These are phyloP conservation scores for Micoletzkya japonica DNA, from an alignment of 2,888 invertebrate species.

Conservation along the genomic window DNA sequence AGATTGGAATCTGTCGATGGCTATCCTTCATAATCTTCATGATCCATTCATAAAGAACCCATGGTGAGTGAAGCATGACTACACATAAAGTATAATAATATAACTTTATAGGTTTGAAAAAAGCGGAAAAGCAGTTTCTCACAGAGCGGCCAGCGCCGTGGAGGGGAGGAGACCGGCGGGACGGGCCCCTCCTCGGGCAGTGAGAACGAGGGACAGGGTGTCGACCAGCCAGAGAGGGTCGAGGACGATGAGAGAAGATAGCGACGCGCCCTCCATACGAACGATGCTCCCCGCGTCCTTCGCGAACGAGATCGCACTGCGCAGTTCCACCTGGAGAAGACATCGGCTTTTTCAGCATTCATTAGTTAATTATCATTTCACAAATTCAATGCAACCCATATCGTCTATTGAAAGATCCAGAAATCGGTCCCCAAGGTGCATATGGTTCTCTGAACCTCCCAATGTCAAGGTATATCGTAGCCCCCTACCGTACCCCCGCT, in stretches of 20 bases:
- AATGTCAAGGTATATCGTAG: no score
- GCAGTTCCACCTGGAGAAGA: slow-evolving; percentile 74
- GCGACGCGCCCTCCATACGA: slow-evolving; percentile 75
- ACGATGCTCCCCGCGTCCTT: slow-evolving; percentile 74
- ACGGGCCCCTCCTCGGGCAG: slow-evolving; percentile 63
- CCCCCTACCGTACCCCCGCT: not conserved
- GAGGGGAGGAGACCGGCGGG: slow-evolving; percentile 8
- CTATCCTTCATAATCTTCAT: no score
- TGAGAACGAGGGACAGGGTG: slow-evolving; percentile 92
- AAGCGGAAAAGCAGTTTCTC: no score
- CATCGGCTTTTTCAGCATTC: not conserved
- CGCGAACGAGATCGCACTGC: slow-evolving; percentile 92
- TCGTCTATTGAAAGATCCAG: no score
- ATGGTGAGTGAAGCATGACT: not conserved
- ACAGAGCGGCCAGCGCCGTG: not conserved
- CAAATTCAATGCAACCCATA: no score
- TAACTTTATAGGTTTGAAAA: no score
- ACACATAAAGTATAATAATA: not conserved
- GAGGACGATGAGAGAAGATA: slow-evolving; percentile 91
- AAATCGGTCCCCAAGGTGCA: no score
- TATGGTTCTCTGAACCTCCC: no score
- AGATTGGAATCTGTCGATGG: not conserved
- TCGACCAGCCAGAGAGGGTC: slow-evolving; percentile 99
- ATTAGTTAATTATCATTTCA: not conserved
- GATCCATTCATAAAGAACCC: no score